Evolutionary conservation across 2,888 invertebrate species (phyloP), one percentile per base, ranked within the genome.

Genomic region (Oscheius sp.): DNA sequence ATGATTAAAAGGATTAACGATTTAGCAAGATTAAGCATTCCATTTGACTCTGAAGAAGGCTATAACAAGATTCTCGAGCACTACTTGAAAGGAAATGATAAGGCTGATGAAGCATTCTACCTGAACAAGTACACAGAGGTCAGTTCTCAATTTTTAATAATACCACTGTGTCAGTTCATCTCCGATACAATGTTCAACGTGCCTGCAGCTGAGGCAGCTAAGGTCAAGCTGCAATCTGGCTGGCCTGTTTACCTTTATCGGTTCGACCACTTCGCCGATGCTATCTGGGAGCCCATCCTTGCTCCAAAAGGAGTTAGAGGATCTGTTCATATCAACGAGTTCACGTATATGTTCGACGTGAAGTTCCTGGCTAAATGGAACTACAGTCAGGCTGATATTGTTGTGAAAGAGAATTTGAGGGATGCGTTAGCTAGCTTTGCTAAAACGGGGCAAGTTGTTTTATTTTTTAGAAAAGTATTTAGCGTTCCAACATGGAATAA

Each of bases 201-300:
- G 14, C 33, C 59, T 5, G 57, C 67, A 3, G 59, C 26, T 14
- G 50, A 59, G 30, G 59, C 32, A 59, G 49, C 47, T 17, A 24
- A 38, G 14, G n/a, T 26, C 24, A 45, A 36, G 41, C 24, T 26
- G n/a, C 30, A 47, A 24, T 33, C 24, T 4, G 59, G 59, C 3
- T 67, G 67, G 67, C 67, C 67, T 24, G 67, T 57, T 12, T 67
- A 59, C 24, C 12, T 38, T 4, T 67, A 67, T 28, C 47, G 45
- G 8, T 67, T 67, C 8, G 67, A 59, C 9, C 67, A 67, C 28
- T 59, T 33, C 24, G 59, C 57, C 32, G 38, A 47, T 22, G 50
- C 26, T n/a, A 5, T 59, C 0, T 67, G 45, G 33, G 36, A 67
- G 45, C 22, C 22, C 1, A 32, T 44, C 8, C 9, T 38, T 1